Evolutionary conservation across 2,797 vertebrate genomes (phyloP), one percentile per base, ranked within the genome.

Genomic region (Pempheris klunzingeri): DNA sequence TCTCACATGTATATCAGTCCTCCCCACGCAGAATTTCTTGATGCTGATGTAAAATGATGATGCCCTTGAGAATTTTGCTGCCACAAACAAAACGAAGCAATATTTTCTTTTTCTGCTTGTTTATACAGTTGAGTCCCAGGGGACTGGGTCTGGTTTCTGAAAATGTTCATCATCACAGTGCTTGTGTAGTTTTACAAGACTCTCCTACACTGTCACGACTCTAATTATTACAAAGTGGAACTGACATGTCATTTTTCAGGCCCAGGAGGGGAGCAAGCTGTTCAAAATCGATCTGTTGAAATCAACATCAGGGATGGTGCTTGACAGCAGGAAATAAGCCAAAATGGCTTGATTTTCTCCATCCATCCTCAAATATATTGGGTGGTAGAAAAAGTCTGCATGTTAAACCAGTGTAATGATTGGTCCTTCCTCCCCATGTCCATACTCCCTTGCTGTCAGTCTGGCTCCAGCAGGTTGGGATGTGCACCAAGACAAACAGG

Each of bases 401-500:
- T 28, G 13, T 79, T 78, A 22, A 64, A 49, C 39, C 34, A 58
- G 24, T 18, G 9, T 9, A 38, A 41, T 57, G 44, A 59, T 65
- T n/a, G 22, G 20, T 26, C 32, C 26, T 28, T 49, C 24, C 18
- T 26, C 8, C 30, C 63, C 14, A 34, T 7, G 6, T 65, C 18
- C 36, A 30, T 53, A n/a, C n/a, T 53, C 10, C 13, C 28, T 65
- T 0, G 9, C 20, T 62, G 24, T 67, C 44, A 28, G 72, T 57
- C 22, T 63, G 69, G 54, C 66, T 74, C 41, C 60, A 74, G 46
- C 53, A 69, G 49, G 84, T 78, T 79, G 80, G 87, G 79, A 87
- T 62, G 64, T 77, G 38, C 81, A 88, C 78, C 86, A 92, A 91
- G 71, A 87, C 72, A 90, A 93, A 90, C 87, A 92, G 24, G 39